phyloP scores from a whole-genome alignment of 1,140 invertebrate genomes.

The Drosophila melanica region DNA sequence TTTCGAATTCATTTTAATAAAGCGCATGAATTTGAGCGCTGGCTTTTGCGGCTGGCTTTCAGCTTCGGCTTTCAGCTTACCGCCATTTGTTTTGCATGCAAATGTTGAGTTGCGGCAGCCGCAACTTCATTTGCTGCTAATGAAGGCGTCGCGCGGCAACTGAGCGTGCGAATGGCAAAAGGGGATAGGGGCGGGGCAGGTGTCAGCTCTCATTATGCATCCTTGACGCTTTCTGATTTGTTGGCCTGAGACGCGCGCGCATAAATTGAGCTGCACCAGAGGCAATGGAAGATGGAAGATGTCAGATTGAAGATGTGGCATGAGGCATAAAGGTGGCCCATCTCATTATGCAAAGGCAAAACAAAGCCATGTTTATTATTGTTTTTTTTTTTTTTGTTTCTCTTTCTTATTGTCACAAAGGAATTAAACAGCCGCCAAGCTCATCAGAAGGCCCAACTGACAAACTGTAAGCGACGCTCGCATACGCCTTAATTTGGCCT shows the following conservation, averaged over 20 bases:
- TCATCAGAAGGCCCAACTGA: conserved; percentile 13
- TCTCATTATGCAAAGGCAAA: conserved; percentile 70
- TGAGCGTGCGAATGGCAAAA: too few species aligned
- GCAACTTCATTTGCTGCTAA: conserved; percentile 76
- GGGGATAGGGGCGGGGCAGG: not conserved
- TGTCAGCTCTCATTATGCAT: conserved; percentile 71
- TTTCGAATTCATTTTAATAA: conserved; percentile 79
- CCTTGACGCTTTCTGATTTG: conserved; percentile 74
- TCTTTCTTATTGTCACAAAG: conserved; percentile 64
- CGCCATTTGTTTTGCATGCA: conserved; percentile 65
- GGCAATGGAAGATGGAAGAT: conserved; percentile 16
- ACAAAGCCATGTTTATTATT: conserved; percentile 71
- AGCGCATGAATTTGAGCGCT: conserved; percentile 72
- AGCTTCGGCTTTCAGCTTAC: conserved; percentile 20
- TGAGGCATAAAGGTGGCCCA: conserved; percentile 16
- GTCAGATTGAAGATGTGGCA: conserved; percentile 5
- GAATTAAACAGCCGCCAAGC: conserved; percentile 65
- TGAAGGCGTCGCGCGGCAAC: conserved; percentile 46
- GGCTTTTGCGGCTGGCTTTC: conserved; percentile 67
- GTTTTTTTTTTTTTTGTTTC: conserved; percentile 56
- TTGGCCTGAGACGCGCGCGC: conserved; percentile 69
- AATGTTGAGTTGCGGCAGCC: conserved; percentile 51
- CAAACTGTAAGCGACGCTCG: conserved; percentile 14
- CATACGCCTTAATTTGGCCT: not conserved
- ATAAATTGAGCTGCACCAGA: conserved; percentile 64